A percentile compares a stretch with the other conserved stretches of the same genome.
Conservation (phyloP, 2,888 invertebrate species). For the Nephrotoma guestfalica region DNA sequence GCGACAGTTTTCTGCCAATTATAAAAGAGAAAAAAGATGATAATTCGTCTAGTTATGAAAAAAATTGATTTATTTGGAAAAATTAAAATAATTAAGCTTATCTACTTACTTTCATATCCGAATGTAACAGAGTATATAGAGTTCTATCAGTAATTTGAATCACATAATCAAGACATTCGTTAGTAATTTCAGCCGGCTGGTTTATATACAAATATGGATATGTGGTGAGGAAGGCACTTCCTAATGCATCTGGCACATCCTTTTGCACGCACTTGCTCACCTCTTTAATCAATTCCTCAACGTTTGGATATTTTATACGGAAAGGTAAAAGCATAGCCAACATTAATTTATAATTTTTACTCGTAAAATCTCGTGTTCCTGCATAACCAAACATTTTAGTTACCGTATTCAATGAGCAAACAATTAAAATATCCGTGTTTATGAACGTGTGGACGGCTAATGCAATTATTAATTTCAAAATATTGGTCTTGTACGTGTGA, state of each 20-base stretch:
- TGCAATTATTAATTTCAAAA: slow-evolving; percentile 22
- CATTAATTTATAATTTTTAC: slow-evolving; percentile 52
- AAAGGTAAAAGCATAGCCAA: slow-evolving; percentile 48
- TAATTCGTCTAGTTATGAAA: background rate
- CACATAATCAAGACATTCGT: slow-evolving; percentile 46
- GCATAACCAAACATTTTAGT: slow-evolving; percentile 53
- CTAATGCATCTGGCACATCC: slow-evolving; percentile 43
- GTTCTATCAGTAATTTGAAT: slow-evolving; percentile 42
- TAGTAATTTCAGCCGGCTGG: slow-evolving; percentile 40
- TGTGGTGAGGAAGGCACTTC: slow-evolving; percentile 51
- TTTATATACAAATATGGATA: slow-evolving; percentile 55
- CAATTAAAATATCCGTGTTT: slow-evolving; percentile 21
- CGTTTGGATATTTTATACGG: slow-evolving; percentile 32
- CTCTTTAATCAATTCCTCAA: slow-evolving; percentile 45
- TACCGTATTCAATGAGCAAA: slow-evolving; percentile 26
- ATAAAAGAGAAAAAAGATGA: background rate
- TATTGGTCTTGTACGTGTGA: slow-evolving; percentile 30
- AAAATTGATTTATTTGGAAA: slow-evolving; percentile 27
- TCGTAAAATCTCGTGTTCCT: slow-evolving; percentile 51
- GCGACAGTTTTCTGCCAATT: slow-evolving; percentile 25
- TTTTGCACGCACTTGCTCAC: slow-evolving; percentile 43
- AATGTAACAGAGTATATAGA: slow-evolving; percentile 43
- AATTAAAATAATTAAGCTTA: slow-evolving; percentile 29
- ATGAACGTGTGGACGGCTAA: slow-evolving; percentile 23
- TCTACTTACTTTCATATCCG: slow-evolving; percentile 33